Conservation (phyloP, 2,888 invertebrate species). For the Parapristionchus giblindavisi region DNA sequence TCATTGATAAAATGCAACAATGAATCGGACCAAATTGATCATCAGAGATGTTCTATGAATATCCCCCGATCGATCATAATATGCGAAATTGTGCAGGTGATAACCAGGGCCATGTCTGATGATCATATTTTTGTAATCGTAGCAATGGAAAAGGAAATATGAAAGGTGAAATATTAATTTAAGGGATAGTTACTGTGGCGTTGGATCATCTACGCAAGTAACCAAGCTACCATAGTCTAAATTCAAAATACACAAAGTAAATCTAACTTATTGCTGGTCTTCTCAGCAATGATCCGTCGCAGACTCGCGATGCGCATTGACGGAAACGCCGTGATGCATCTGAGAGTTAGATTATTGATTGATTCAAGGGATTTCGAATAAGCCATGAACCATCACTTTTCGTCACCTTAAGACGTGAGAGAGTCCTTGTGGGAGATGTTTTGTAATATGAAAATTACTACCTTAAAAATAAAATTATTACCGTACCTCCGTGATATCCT, state of each 20-base stretch:
- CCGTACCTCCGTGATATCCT: too few relatives aligned
- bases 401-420: not conserved
- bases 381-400: not conserved
- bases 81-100: not conserved
- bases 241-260: too few relatives aligned
- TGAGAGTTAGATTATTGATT: not conserved
- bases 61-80: not conserved
- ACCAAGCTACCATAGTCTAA: too few relatives aligned
- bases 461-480: too few relatives aligned
- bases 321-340: conserved; percentile 44
- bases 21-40: not conserved
- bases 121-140: too few relatives aligned
- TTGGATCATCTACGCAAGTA: too few relatives aligned
- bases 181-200: too few relatives aligned
- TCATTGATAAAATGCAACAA: not conserved
- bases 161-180: too few relatives aligned
- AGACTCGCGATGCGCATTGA: conserved; percentile 54
- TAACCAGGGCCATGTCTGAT: not conserved
- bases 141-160: too few relatives aligned
- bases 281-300: conserved; percentile 55
- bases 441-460: too few relatives aligned
- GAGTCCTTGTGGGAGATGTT: not conserved
- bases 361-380: not conserved
- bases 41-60: not conserved
- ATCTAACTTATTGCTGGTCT: conserved; percentile 51